A percentile compares a stretch with the other conserved stretches of the same genome.
Conservation (phyloP, 2,113 vertebrate species). For the Phaetusa simplex region DNA sequence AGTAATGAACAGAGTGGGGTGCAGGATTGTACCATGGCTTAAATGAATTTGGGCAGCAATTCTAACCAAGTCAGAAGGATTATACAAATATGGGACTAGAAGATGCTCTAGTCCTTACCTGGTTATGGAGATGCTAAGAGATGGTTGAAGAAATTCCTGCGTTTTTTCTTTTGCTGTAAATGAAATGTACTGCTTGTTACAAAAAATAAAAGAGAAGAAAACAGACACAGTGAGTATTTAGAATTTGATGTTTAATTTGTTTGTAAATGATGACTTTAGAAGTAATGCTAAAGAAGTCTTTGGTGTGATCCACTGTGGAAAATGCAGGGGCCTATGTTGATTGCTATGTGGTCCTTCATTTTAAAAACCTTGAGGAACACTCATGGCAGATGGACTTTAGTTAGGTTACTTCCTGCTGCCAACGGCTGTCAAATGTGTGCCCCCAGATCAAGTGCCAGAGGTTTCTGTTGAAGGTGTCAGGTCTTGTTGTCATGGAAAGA, state of each 20-base stretch:
- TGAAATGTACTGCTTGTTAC: neutral
- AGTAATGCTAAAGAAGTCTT: neutral
- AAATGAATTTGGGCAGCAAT: neutral
- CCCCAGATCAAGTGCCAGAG: neutral
- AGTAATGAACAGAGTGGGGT: neutral
- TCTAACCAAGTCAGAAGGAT: neutral
- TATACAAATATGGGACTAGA: neutral
- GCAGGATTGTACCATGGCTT: neutral
- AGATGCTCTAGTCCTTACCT: neutral
- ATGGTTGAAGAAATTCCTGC: neutral
- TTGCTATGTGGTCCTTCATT: neutral
- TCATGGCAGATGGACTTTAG: neutral
- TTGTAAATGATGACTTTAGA: neutral
- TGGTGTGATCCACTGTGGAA: neutral
- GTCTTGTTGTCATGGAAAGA: neutral
- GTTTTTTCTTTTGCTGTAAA: neutral
- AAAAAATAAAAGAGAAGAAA: neutral
- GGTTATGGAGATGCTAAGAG: neutral
- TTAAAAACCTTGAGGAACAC: neutral
- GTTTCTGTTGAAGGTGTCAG: neutral
- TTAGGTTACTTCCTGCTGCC: neutral
- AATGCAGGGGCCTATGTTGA: neutral
- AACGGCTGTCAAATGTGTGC: neutral
- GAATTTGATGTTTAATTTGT: neutral
- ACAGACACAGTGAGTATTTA: neutral